Evolutionary conservation across 2,113 vertebrate genomes (phyloP).

Genomic region (Urocitellus parryii): DNA sequence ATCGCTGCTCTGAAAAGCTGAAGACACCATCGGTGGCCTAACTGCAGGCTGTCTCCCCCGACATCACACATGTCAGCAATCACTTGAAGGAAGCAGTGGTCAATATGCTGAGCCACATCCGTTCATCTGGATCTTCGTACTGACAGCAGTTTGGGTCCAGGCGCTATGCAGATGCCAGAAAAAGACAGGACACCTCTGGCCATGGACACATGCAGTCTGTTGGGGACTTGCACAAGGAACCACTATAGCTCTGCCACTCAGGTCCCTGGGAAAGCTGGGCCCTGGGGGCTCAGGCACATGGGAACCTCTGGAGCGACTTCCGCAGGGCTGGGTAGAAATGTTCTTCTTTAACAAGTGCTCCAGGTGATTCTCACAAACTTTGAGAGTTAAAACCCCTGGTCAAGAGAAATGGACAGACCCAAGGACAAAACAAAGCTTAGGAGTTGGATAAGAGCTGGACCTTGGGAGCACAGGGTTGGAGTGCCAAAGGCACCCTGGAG

Average conservation of each 20-base stretch:
- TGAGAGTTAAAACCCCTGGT: neutral
- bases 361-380: neutral
- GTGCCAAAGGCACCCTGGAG: no score
- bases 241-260: no score
- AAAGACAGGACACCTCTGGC: neutral
- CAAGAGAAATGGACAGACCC: neutral
- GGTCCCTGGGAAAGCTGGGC: no score
- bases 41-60: neutral
- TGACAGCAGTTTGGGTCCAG: neutral
- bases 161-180: no score
- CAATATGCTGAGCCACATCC: neutral
- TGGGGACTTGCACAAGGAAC: rapidly evolving
- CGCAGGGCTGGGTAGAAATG: no score
- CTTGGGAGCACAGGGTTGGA: no score
- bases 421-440: no score
- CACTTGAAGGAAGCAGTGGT: neutral
- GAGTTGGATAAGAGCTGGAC: no score
- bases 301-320: neutral
- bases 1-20: neutral
- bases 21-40: no score
- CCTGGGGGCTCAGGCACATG: neutral
- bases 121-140: neutral
- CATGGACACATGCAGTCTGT: neutral
- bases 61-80: neutral
- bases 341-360: no score